A percentile compares a stretch with the other conserved stretches of the same genome.
Evolutionary conservation across 2,888 invertebrate species (phyloP).

Genomic region (Dicroscelio sp.): DNA sequence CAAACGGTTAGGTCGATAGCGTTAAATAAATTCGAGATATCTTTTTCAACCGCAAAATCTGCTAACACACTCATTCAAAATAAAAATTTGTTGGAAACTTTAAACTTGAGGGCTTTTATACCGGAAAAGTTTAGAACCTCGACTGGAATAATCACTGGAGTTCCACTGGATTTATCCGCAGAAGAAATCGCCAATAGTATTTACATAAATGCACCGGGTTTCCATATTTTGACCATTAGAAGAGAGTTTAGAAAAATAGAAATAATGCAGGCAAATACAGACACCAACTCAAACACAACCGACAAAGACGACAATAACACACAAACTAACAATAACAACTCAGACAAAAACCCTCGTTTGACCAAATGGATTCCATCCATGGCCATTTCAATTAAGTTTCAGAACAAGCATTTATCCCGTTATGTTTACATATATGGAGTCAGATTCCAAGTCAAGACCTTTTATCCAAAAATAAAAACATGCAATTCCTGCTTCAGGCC

Average conservation of each 20-base stretch:
- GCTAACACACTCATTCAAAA: background rate
- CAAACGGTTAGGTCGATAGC: background rate
- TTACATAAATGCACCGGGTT: background rate
- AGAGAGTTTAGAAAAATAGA: conserved; percentile 4
- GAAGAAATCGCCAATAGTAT: conserved; percentile 11
- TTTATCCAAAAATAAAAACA: background rate
- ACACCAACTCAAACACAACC: background rate
- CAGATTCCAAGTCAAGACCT: background rate
- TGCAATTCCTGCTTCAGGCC: conserved; percentile 25
- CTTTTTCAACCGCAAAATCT: background rate
- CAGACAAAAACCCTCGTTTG: too few relatives aligned
- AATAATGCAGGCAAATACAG: background rate
- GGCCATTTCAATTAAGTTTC: conserved; percentile 30
- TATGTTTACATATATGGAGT: background rate
- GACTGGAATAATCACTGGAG: background rate
- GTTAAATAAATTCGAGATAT: background rate
- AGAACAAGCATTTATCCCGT: background rate
- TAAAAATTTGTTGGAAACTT: background rate
- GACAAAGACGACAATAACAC: background rate
- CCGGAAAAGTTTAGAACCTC: conserved; percentile 4
- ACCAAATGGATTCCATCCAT: background rate
- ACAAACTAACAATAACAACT: background rate
- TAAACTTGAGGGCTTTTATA: background rate
- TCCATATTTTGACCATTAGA: background rate
- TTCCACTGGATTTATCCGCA: background rate